Base-by-base conservation (phyloP, 2,888 invertebrate species). In the Pandemis heparana region DNA sequence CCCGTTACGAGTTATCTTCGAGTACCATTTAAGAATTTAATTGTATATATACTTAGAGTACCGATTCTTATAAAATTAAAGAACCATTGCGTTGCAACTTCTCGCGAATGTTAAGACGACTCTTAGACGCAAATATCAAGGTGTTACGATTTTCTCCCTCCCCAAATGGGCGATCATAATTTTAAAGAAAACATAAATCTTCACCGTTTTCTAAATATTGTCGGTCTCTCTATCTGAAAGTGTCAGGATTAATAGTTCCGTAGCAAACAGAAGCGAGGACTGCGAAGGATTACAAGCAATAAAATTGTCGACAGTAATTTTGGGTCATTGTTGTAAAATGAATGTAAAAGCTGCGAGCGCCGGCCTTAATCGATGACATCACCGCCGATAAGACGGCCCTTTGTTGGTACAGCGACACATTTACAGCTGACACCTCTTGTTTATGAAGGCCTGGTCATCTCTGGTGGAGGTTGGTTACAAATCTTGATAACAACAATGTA, bases 351-450 rank as follows among this genome's bases (percentile, higher is more conserved):
- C 59, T 68, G 10, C 18, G 38, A 41, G 65, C 51, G 38, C 23
- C 32, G 68, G 63, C 73, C 41, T 61, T 74, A 74, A 74, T 74
- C 70, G 53, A 16, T 74, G 69, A 74, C 74, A 69, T 70, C 74
- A 65, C 46, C 12, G 9, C 48, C 48, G 74, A 74, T 74, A 65
- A 74, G 74, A 74, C 69, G 69, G 23, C 60, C 43, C 23, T 56
- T 62, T 60, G 64, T 56, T 56, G 32, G 83, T 92, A 92, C 48
- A 92, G 92, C 46, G 80, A 73, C 73, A 23, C 9, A 60, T 63
- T 56, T 23, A 72, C 67, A 60, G 60, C 60, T 73, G 73, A 51
- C 63, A 51, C 59, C 62, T 72, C 67, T 48, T 69, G n/a, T 69
- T 73, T 69, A 63, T 65, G 51, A 51, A n/a, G 38, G 10, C 64